phyloP scores from a whole-genome alignment of 2,113 vertebrate species.

The Elanus axillaris region DNA sequence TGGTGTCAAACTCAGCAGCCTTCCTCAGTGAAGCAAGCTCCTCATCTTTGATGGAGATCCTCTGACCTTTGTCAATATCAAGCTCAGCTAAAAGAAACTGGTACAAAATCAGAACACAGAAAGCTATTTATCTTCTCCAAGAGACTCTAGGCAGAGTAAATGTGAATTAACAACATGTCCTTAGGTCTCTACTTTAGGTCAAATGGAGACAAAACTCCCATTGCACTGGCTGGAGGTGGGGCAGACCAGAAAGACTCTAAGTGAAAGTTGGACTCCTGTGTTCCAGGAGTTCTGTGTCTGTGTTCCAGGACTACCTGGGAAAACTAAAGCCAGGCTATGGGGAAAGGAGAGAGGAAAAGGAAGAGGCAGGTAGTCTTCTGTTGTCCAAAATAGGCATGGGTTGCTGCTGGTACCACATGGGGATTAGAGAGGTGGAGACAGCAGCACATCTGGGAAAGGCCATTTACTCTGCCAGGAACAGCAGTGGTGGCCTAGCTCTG shows the following conservation, averaged over 20 bases:
- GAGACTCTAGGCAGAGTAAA: neutral
- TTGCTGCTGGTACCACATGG: neutral
- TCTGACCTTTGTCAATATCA: conserved; percentile 69
- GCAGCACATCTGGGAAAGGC: neutral
- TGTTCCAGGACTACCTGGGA: no score
- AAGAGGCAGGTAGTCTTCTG: neutral
- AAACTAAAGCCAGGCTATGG: neutral
- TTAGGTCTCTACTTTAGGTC: neutral
- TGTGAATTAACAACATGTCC: neutral
- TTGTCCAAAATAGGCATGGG: neutral
- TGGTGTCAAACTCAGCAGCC: conserved; percentile 69
- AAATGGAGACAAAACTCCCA: neutral
- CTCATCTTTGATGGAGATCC: conserved; percentile 81
- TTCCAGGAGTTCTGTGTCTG: neutral
- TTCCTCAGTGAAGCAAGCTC: conserved; percentile 83
- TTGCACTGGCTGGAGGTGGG: neutral
- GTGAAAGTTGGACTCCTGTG: neutral
- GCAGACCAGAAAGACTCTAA: neutral
- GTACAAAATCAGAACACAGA: conserved; percentile 49
- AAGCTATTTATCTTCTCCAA: conserved; percentile 4
- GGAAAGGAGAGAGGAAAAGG: neutral
- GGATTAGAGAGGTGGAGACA: neutral
- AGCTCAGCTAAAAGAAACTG: conserved; percentile 85
- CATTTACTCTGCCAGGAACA: neutral
- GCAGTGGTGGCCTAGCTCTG: neutral